phyloP scores from a whole-genome alignment of 2,888 invertebrate genomes.

The Hypolimnas misippus region DNA sequence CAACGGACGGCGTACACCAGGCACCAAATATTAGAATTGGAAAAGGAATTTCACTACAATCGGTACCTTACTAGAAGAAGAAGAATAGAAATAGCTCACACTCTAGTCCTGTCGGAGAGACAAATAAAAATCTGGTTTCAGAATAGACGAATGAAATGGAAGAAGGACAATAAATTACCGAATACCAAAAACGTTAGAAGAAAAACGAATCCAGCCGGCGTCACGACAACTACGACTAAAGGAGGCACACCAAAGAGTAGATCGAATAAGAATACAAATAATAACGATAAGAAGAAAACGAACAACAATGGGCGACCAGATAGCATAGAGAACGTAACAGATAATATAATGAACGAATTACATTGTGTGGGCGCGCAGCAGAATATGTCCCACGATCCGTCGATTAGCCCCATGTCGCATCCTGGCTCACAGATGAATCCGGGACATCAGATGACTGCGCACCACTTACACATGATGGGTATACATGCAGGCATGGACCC shows the following conservation, averaged over 20 bases:
- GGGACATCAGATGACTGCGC: conserved; percentile 83
- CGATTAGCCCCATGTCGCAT: conserved; percentile 81
- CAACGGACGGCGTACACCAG: conserved; percentile 98
- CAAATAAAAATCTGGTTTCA: conserved; percentile 96
- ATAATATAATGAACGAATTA: conserved; percentile 84
- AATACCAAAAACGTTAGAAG: conserved; percentile 91
- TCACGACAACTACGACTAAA: conserved; percentile 84
- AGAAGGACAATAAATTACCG: conserved; percentile 93
- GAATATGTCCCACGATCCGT: conserved; percentile 75
- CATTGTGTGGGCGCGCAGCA: conserved; percentile 83
- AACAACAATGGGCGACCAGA: conserved; percentile 84
- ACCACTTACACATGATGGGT: conserved; percentile 79
- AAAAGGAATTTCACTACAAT: conserved; percentile 99
- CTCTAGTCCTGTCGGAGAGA: conserved; percentile 94
- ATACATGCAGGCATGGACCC: conserved; percentile 79
- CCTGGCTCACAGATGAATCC: conserved; percentile 75
- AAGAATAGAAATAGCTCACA: conserved; percentile 98
- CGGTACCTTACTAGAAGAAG: conserved; percentile 97
- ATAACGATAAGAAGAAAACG: conserved; percentile 82
- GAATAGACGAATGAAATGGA: conserved; percentile 91
- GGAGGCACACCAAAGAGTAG: conserved; percentile 87
- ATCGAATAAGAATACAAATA: conserved; percentile 84
- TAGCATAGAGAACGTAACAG: conserved; percentile 87
- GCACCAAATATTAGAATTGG: conserved; percentile 98
- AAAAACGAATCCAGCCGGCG: conserved; percentile 90